Evolutionary conservation across 92 coral and sea anemone genomes (phyloP).

Genomic region (Epizoanthus fatuus): DNA sequence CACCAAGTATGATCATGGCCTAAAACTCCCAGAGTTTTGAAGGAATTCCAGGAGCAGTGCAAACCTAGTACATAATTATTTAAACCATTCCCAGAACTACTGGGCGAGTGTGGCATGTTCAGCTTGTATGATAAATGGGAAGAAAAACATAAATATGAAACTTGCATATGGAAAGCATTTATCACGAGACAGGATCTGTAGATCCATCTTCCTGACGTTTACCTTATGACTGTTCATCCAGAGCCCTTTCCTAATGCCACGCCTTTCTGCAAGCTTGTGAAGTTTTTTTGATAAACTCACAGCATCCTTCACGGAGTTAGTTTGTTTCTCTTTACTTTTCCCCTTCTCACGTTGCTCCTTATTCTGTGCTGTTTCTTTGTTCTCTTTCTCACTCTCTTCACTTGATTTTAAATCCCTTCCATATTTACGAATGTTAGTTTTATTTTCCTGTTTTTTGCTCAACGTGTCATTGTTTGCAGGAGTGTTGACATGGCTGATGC

Average conservation of each 20-base stretch:
- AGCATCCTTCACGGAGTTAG: background rate
- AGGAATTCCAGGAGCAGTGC: no score
- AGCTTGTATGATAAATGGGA: no score
- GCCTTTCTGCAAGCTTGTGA: slow-evolving; percentile 1
- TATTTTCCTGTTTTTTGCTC: background rate
- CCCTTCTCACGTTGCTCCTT: background rate
- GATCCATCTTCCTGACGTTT: background rate
- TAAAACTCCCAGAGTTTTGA: no score
- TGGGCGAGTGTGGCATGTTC: no score
- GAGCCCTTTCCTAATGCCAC: background rate
- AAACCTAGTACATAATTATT: no score
- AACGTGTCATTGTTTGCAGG: slow-evolving; percentile 12
- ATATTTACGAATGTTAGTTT: slow-evolving; percentile 28
- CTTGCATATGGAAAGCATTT: no score
- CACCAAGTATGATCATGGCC: no score
- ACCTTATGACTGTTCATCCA: slow-evolving; percentile 8
- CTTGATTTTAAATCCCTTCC: slow-evolving; percentile 38
- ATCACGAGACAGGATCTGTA: no score
- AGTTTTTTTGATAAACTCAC: background rate
- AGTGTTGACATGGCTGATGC: background rate
- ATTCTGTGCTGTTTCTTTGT: background rate
- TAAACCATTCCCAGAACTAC: no score
- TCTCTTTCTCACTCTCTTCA: background rate
- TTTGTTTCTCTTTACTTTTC: background rate
- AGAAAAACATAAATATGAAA: no score